phyloP scores from a whole-genome alignment of 92 coral and sea anemone genomes.

The Galaxea fascicularis region DNA sequence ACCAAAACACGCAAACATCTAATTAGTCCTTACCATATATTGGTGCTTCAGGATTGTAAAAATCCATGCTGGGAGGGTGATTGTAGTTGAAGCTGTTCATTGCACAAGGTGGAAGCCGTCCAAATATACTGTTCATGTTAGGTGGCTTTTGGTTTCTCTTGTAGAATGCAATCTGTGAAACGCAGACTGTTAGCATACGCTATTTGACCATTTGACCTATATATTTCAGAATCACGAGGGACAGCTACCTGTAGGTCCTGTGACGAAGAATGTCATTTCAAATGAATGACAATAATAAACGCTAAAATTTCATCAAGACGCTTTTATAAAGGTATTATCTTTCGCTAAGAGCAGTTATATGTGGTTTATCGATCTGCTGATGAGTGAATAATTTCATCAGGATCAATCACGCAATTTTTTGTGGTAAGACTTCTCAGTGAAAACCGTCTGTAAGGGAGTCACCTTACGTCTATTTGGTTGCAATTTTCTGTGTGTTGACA shows the following conservation, averaged over 20 bases:
- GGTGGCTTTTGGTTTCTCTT: neutral
- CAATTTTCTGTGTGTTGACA: neutral
- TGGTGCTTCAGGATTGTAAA: slow-evolving; percentile 77
- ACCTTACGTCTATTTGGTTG: neutral
- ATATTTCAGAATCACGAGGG: slow-evolving; percentile 14
- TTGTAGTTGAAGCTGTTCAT: slow-evolving; percentile 83
- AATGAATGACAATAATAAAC: slow-evolving; percentile 13
- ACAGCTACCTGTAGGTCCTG: neutral
- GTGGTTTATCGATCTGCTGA: slow-evolving; percentile 25
- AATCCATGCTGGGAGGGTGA: slow-evolving; percentile 75
- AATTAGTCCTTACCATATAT: slow-evolving; percentile 32
- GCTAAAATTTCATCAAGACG: slow-evolving; percentile 31
- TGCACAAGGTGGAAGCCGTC: slow-evolving; percentile 90
- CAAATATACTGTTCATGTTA: slow-evolving; percentile 88
- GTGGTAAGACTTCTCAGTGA: neutral
- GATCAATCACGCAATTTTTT: slow-evolving; percentile 34
- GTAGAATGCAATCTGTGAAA: neutral
- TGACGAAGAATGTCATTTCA: slow-evolving; percentile 14
- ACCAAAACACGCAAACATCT: slow-evolving; percentile 34
- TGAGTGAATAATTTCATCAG: slow-evolving; percentile 28
- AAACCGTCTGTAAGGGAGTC: neutral
- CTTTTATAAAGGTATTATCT: slow-evolving; percentile 31
- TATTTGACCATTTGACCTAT: slow-evolving; percentile 38
- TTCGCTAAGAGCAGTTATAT: slow-evolving; percentile 35
- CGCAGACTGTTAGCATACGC: slow-evolving; percentile 13